Evolutionary conservation across 2,113 vertebrate genomes (phyloP).

Genomic region (Narcine bancroftii): DNA sequence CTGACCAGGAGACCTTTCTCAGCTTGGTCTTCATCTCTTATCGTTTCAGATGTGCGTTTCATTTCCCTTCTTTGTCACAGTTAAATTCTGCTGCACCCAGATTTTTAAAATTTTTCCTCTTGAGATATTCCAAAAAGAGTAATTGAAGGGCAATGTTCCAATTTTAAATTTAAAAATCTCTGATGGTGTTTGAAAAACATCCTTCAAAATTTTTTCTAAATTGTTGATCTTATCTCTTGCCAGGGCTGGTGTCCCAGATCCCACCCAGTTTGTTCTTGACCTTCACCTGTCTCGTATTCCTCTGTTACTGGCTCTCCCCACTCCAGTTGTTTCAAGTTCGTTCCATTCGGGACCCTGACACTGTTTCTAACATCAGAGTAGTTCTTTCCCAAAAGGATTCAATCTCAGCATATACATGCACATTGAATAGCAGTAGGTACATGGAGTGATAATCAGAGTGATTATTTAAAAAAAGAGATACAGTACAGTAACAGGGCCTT

Average conservation of each 20-base stretch:
- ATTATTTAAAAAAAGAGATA: too few relatives aligned
- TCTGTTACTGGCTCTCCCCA: background rate
- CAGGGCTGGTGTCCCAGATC: background rate
- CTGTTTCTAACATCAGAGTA: background rate
- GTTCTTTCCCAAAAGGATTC: background rate
- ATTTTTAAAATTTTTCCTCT: background rate
- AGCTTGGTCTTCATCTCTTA: background rate
- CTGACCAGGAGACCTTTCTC: too few relatives aligned
- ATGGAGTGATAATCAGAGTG: too few relatives aligned
- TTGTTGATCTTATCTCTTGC: background rate
- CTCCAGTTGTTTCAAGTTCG: background rate
- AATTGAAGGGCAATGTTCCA: too few relatives aligned
- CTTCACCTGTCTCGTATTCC: background rate
- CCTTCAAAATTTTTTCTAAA: too few relatives aligned
- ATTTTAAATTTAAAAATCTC: too few relatives aligned
- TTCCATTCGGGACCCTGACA: background rate
- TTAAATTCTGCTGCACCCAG: background rate
- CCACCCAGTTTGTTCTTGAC: background rate
- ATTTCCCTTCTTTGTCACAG: background rate
- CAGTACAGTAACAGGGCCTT: too few relatives aligned
- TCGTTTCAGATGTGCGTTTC: background rate
- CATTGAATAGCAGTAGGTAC: background rate
- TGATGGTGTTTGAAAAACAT: too few relatives aligned
- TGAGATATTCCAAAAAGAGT: too few relatives aligned
- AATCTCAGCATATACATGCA: background rate